A percentile compares a stretch with the other conserved stretches of the same genome.
Conservation (phyloP, 2,797 vertebrate species). For the Heteromormyrus szaboi region DNA sequence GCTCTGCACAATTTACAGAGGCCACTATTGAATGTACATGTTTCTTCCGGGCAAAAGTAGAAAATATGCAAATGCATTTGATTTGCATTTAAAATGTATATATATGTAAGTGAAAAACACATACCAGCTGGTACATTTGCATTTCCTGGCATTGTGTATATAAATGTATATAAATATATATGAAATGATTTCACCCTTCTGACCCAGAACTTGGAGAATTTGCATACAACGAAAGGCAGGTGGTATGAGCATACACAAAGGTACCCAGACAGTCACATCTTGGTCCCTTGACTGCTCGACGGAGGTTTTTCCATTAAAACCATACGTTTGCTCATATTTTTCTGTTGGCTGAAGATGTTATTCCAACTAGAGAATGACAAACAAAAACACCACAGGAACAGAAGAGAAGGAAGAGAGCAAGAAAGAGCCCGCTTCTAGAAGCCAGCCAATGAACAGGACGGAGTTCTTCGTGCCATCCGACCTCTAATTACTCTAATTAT, state of each 20-base stretch:
- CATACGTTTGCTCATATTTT: background rate
- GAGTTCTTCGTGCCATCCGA: constrained; percentile 43
- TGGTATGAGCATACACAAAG: background rate
- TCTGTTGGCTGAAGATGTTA: background rate
- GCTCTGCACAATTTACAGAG: background rate
- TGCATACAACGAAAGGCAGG: background rate
- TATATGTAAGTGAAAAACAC: background rate
- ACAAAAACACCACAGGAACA: background rate
- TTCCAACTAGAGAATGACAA: constrained; percentile 2
- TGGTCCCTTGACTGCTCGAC: background rate
- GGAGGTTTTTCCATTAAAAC: background rate
- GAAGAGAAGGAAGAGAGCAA: background rate
- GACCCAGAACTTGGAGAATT: background rate
- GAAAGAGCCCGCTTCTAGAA: constrained; percentile 13
- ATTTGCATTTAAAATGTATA: background rate
- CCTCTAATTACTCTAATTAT: constrained; percentile 63
- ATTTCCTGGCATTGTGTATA: background rate
- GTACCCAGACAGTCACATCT: background rate
- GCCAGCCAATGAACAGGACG: constrained; percentile 29
- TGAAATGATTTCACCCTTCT: background rate
- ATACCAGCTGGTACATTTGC: background rate
- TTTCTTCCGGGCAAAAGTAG: background rate
- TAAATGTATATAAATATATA: background rate
- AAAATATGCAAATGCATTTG: background rate
- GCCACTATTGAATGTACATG: background rate